Evolutionary conservation across 2,888 invertebrate genomes (phyloP).

Genomic region (Ptilodon capucinus): DNA sequence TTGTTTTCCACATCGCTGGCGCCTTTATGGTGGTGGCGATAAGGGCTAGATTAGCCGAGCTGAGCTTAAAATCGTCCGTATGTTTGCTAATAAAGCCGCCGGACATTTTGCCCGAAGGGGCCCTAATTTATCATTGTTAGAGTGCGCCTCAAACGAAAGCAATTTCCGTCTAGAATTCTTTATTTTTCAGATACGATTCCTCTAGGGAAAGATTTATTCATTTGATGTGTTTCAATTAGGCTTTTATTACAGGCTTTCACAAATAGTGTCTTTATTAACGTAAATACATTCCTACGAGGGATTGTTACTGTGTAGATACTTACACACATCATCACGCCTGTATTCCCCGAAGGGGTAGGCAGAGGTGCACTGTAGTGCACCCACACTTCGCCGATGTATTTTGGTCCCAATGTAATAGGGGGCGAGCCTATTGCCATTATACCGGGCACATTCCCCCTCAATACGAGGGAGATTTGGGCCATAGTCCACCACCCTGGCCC

Average conservation of each 20-base stretch:
- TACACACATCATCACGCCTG: too few species aligned
- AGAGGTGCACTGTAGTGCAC: too few species aligned
- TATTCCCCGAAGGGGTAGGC: too few species aligned
- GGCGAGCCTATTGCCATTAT: too few species aligned
- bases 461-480: too few species aligned
- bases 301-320: too few species aligned
- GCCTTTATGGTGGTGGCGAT: slow-evolving; percentile 48
- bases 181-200: slow-evolving; percentile 51
- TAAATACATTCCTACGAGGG: slow-evolving; percentile 17
- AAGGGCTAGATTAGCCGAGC: slow-evolving; percentile 51
- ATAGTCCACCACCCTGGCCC: too few species aligned
- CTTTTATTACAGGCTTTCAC: slow-evolving; percentile 30
- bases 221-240: slow-evolving; percentile 54
- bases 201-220: slow-evolving; percentile 49
- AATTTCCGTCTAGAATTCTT: slow-evolving; percentile 64
- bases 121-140: slow-evolving; percentile 76
- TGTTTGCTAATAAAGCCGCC: slow-evolving; percentile 69
- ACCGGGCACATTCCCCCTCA: too few species aligned
- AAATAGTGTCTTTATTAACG: slow-evolving; percentile 17
- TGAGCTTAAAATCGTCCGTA: slow-evolving; percentile 54
- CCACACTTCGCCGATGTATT: too few species aligned
- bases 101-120: slow-evolving; percentile 60
- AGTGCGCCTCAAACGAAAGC: slow-evolving; percentile 67
- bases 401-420: too few species aligned
- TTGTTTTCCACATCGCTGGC: slow-evolving; percentile 31